Percentiles rank a stretch among this genome's conserved stretches.
Conservation (phyloP, 2,113 vertebrate species). For the Actenoides lindsayi region DNA sequence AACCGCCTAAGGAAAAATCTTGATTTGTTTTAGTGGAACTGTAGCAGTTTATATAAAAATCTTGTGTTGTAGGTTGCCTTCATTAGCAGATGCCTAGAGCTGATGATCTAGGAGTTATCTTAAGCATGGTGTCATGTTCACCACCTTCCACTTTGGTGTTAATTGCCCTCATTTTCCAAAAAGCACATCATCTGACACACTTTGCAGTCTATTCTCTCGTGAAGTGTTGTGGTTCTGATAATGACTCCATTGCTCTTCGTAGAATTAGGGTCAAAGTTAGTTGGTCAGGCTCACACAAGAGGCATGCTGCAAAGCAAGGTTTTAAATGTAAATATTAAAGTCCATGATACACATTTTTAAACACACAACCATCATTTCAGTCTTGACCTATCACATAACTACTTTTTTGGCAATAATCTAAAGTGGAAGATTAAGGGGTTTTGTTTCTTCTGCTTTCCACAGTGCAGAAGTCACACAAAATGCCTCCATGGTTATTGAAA, state of each 20-base stretch:
- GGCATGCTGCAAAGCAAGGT: not conserved
- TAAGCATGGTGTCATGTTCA: fast-evolving
- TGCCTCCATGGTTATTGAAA: conserved; percentile 1
- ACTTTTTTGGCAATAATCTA: not conserved
- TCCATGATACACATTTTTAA: not conserved
- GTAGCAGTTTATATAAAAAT: not conserved
- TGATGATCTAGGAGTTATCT: not conserved
- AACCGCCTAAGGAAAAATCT: not conserved
- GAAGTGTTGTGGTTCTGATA: not conserved
- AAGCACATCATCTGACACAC: not conserved
- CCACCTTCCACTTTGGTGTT: not conserved
- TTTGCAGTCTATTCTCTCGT: not conserved
- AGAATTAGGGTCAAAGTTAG: not conserved
- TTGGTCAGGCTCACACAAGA: not conserved
- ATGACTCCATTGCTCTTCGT: not conserved
- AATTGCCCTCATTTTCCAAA: not conserved
- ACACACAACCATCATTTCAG: not conserved
- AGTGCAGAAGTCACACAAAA: not conserved
- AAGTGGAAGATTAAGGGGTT: not conserved
- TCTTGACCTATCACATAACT: not conserved
- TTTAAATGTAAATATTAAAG: not conserved
- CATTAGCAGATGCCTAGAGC: not conserved
- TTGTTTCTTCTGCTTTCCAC: not conserved
- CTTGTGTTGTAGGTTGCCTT: not conserved
- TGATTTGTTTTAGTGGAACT: not conserved